Percentiles rank a stretch among this genome's conserved stretches.
phyloP scores from a whole-genome alignment of 2,113 vertebrate species.

The Cyprinodon tularosa region DNA sequence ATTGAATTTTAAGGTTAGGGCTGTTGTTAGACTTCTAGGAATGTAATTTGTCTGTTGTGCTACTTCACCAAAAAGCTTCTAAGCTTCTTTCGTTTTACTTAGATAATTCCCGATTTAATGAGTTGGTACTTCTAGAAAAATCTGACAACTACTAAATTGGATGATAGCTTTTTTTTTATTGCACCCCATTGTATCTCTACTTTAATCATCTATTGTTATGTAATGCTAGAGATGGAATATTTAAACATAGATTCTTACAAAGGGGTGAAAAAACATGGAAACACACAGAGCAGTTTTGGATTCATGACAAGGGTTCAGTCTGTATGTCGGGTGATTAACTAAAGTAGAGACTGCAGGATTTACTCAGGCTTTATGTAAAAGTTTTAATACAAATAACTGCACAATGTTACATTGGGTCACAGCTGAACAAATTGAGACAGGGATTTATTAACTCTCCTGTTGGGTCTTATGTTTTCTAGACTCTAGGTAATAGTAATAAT shows the following conservation, averaged over 20 bases:
- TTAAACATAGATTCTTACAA: neutral
- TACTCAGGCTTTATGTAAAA: neutral
- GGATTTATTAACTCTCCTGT: neutral
- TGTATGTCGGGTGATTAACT: neutral
- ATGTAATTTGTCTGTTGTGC: too few relatives aligned
- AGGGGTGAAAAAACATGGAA: neutral
- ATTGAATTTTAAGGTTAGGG: too few relatives aligned
- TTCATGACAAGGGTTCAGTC: neutral
- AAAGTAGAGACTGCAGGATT: neutral
- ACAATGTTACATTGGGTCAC: neutral
- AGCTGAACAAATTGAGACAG: neutral
- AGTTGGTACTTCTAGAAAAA: too few relatives aligned
- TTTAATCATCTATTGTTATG: neutral
- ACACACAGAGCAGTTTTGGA: neutral
- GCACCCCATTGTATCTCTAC: neutral
- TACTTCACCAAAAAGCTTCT: too few relatives aligned
- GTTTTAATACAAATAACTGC: neutral
- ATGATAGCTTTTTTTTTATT: neutral
- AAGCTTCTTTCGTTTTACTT: too few relatives aligned
- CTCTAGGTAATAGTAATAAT: slow-evolving; percentile 7
- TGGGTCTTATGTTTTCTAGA: neutral
- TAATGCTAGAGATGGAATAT: neutral
- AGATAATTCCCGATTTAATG: too few relatives aligned
- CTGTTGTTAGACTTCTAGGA: too few relatives aligned
- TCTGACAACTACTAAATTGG: too few relatives aligned